Evolutionary conservation across 2,113 vertebrate species (phyloP).

Genomic region (Peromyscus polionotus): DNA sequence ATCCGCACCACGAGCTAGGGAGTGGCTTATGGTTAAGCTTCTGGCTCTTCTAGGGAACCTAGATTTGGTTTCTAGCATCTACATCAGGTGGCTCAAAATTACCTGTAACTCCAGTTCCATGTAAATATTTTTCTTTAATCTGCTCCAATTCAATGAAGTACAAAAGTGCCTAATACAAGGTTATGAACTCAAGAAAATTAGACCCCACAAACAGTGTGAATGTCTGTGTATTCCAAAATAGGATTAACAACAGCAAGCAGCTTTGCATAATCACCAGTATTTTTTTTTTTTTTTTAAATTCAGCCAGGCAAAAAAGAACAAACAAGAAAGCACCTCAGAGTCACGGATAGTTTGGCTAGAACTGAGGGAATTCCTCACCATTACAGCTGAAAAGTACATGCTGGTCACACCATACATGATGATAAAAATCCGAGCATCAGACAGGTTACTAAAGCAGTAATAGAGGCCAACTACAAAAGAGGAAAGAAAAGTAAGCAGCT

Average conservation of each 20-base stretch:
- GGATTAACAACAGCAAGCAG: not conserved
- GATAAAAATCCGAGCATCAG: conserved; percentile 98
- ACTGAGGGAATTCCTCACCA: conserved; percentile 89
- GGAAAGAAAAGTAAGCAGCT: conserved; percentile 60
- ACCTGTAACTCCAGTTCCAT: not conserved
- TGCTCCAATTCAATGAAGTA: not conserved
- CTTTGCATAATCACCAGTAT: not conserved
- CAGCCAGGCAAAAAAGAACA: not conserved
- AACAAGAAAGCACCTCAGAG: not conserved
- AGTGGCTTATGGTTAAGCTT: not conserved
- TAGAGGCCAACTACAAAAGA: conserved; percentile 95
- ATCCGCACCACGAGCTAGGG: not conserved
- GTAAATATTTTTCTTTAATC: not conserved
- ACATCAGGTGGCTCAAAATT: not conserved
- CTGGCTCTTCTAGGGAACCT: not conserved
- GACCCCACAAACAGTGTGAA: not conserved
- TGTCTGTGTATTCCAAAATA: not conserved
- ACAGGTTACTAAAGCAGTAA: conserved; percentile 99
- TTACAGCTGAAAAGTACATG: conserved; percentile 99
- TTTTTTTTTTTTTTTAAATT: conserved; percentile 1
- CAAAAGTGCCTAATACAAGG: not conserved
- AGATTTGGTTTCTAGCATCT: not conserved
- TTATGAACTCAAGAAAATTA: not conserved
- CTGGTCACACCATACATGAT: conserved; percentile 99
- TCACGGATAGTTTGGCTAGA: not conserved